phyloP scores from a whole-genome alignment of 1,140 invertebrate species.

The Maconellicoccus hirsutus region DNA sequence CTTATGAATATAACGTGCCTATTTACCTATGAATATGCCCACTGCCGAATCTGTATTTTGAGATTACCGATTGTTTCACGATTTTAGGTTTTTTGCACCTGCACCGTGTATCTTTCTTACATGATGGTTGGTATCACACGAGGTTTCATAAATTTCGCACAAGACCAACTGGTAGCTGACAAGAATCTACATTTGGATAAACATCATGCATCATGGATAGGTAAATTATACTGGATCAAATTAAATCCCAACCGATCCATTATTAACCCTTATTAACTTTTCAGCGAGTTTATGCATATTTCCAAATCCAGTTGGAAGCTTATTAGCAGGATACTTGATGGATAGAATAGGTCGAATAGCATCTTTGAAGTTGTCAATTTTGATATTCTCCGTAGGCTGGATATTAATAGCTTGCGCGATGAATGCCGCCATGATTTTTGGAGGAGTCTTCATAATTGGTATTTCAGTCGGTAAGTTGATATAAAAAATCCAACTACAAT shows the following conservation, averaged over 20 bases:
- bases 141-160: not conserved
- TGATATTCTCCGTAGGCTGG: not conserved
- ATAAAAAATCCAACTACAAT: too few relatives aligned
- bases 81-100: not conserved
- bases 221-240: not conserved
- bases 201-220: not conserved
- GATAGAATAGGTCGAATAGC: not conserved
- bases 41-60: too few relatives aligned
- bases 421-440: not conserved
- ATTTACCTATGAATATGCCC: too few relatives aligned
- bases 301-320: not conserved
- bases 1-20: too few relatives aligned
- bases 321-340: conserved; percentile 3
- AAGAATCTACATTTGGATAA: not conserved
- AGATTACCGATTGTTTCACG: too few relatives aligned
- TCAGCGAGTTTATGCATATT: conserved; percentile 11
- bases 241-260: too few relatives aligned
- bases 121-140: not conserved
- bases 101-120: not conserved
- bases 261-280: not conserved
- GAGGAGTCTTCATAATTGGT: not conserved
- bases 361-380: not conserved
- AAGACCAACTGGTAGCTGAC: not conserved
- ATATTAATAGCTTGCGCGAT: not conserved
- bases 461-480: not conserved